These are phyloP conservation scores for Dicycla oo DNA, from an alignment of 2,888 invertebrate species.

Conservation along the genomic window DNA sequence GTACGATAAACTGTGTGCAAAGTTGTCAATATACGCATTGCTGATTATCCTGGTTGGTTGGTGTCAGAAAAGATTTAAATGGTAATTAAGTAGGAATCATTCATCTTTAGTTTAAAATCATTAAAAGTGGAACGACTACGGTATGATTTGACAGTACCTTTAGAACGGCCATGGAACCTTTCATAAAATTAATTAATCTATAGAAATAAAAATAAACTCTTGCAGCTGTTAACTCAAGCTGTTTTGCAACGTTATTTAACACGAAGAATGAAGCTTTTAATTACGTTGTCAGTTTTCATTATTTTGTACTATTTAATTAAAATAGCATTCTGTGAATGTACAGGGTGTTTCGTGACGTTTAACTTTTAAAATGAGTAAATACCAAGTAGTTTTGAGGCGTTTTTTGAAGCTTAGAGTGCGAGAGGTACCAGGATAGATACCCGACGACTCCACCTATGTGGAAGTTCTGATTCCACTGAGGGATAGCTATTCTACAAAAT, in stretches of 20 bases:
- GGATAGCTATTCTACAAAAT: no score
- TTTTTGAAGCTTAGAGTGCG: no score
- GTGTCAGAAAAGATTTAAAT: no score
- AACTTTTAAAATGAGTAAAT: background rate
- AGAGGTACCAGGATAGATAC: no score
- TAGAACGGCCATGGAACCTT: background rate
- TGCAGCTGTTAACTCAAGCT: constrained; percentile 21
- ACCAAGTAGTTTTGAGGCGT: background rate
- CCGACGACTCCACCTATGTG: no score
- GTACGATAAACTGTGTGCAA: no score
- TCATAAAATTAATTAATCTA: constrained; percentile 14
- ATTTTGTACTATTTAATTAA: constrained; percentile 37
- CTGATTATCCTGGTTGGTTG: no score
- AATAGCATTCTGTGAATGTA: background rate
- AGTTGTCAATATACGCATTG: no score
- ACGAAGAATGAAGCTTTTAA: constrained; percentile 40
- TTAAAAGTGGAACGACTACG: no score
- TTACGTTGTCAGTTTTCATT: constrained; percentile 44
- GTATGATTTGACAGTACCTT: background rate
- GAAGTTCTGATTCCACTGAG: no score
- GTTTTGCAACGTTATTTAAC: constrained; percentile 31
- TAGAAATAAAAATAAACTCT: constrained; percentile 9
- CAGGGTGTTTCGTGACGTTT: background rate
- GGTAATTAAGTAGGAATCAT: no score
- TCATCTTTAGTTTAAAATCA: no score